A percentile compares a stretch with the other conserved stretches of the same genome.
phyloP scores from a whole-genome alignment of 2,888 invertebrate genomes.

The Stramonita haemastoma region DNA sequence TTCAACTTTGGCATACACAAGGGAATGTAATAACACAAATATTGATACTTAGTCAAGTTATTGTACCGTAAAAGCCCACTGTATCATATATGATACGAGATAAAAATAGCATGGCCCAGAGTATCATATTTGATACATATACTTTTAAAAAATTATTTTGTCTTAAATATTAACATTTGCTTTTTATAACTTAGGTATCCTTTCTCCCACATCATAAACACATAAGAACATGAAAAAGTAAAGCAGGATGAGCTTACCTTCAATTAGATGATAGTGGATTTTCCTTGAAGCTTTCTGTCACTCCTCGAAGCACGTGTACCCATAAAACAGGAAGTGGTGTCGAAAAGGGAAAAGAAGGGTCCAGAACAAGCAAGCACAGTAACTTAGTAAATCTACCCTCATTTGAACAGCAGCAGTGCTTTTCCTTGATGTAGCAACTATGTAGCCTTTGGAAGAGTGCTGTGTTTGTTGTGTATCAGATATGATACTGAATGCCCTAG shows the following conservation, averaged over 20 bases:
- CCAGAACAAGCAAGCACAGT: background rate
- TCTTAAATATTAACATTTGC: background rate
- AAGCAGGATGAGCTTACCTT: background rate
- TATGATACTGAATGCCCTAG: background rate
- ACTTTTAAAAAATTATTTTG: background rate
- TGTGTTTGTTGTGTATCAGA: constrained; percentile 2
- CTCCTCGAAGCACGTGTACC: background rate
- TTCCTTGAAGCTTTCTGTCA: background rate
- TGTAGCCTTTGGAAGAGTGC: background rate
- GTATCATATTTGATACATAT: constrained; percentile 9
- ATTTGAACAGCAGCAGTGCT: background rate
- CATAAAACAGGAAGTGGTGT: background rate
- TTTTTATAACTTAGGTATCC: background rate
- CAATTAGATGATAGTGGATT: background rate
- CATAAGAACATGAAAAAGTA: background rate
- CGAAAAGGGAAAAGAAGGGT: background rate
- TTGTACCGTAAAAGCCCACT: constrained; percentile 2
- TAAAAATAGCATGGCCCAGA: background rate
- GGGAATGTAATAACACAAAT: background rate
- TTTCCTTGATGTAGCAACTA: background rate
- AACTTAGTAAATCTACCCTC: background rate
- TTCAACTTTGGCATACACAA: constrained; percentile 2
- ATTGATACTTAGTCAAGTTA: background rate
- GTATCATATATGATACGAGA: background rate
- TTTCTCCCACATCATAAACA: background rate